Base-by-base conservation (phyloP, 2,888 invertebrate genomes). In the Habrosyne pyritoides region DNA sequence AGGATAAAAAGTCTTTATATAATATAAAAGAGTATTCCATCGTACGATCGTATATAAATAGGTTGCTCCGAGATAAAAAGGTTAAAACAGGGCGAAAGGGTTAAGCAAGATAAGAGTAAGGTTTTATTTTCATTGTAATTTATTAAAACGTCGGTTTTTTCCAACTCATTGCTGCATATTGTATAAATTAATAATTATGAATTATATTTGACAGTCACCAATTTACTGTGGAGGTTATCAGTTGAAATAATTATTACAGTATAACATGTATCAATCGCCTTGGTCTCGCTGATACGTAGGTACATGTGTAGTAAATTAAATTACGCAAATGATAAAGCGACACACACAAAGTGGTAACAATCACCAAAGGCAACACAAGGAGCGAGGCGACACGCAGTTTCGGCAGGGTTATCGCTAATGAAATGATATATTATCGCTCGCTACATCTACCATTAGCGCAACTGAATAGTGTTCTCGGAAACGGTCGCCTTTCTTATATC, bases 401-500 rank as follows among this genome's bases (percentile, higher is more conserved):
- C 48, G 48, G 7, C 22, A 7, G 48, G 26, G 67, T 69, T 69
- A 66, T 71, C 60, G 60, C 65, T 61, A 66, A 70, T 75, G 71
- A 73, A 71, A 73, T n/a, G 69, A 77, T 73, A 70, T 71, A 75
- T 77, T 73, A 76, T 79, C 71, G 76, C 70, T 77, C 73, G 73
- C 75, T 77, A 73, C 64, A 71, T 73, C 53, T 24, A 48, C 52
- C 73, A 71, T 77, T 80, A 73, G 79, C 73, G 68, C 72, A 73
- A 71, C 65, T 73, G 71, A 73, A 68, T 60, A 57, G 62, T 63
- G 66, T 79, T 80, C 79, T 69, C 57, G 69, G 79, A 79, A 80
- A 61, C 67, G 69, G 58, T 71, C 72, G 71, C 76, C 77, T 77
- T 79, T 77, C 80, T 76, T 73, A 77, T 77, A 73, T 69, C 79